Conservation (phyloP, 2,888 invertebrate species). For the Hoplodrina ambigua region DNA sequence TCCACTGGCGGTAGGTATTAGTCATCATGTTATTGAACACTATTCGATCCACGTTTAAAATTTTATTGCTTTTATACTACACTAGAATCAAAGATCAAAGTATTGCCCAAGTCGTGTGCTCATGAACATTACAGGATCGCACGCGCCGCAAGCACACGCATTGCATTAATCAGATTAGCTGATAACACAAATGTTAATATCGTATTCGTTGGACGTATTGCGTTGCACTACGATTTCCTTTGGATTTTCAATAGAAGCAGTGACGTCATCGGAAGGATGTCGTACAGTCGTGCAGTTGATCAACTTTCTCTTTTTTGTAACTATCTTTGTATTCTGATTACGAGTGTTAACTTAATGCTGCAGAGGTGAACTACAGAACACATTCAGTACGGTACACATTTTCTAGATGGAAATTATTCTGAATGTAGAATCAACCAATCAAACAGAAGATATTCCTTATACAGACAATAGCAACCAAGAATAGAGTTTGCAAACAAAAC, state of each 20-base stretch:
- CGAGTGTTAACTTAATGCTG: no score
- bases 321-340: background rate
- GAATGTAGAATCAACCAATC: background rate
- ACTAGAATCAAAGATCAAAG: conserved; percentile 40
- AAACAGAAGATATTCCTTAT: background rate
- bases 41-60: conserved; percentile 28
- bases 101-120: conserved; percentile 39
- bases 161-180: conserved; percentile 57
- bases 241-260: conserved; percentile 3
- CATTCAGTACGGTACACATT: no score
- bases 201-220: conserved; percentile 41
- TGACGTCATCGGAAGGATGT: conserved; percentile 23
- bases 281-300: background rate
- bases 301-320: background rate
- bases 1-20: background rate
- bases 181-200: conserved; percentile 48
- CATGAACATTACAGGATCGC: conserved; percentile 45
- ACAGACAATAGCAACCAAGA: no score
- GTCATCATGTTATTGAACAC: background rate
- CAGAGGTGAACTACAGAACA: no score
- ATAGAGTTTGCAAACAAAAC: background rate
- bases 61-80: conserved; percentile 29
- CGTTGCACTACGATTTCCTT: conserved; percentile 30
- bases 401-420: no score
- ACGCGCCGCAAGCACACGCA: conserved; percentile 50